These are phyloP conservation scores for Sardinella longiceps DNA, from an alignment of 2,797 vertebrate species.

Conservation along the genomic window DNA sequence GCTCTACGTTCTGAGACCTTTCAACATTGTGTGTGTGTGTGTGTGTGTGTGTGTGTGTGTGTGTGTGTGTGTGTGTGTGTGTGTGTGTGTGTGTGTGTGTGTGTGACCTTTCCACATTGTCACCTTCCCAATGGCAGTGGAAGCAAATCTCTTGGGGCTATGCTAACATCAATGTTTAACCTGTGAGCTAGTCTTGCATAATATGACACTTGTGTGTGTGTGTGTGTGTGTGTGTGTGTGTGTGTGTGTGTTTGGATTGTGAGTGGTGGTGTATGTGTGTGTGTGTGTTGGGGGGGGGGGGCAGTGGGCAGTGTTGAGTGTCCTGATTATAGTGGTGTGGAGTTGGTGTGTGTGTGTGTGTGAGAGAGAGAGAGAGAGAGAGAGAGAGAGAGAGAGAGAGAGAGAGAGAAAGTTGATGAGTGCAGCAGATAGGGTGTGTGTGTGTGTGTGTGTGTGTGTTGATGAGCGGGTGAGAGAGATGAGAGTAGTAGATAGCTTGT, in stretches of 20 bases:
- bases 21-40: not conserved
- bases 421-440: not conserved
- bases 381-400: not conserved
- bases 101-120: too few relatives aligned
- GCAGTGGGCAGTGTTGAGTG: not conserved
- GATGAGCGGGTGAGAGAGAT: not conserved
- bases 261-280: not conserved
- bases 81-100: not conserved
- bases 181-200: not conserved
- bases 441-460: not conserved
- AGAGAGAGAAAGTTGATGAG: not conserved
- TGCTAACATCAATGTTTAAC: not conserved
- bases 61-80: not conserved
- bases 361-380: not conserved
- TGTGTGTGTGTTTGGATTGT: not conserved
- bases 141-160: not conserved
- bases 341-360: not conserved
- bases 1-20: too few relatives aligned
- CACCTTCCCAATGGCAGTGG: not conserved
- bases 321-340: not conserved
- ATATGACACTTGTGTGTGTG: not conserved
- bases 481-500: not conserved
- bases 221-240: conserved; percentile 1
- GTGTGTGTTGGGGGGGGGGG: too few relatives aligned
- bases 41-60: not conserved